Percentiles rank a stretch among this genome's conserved stretches.
phyloP scores from a whole-genome alignment of 2,113 vertebrate genomes.

The Dissostichus mawsoni region DNA sequence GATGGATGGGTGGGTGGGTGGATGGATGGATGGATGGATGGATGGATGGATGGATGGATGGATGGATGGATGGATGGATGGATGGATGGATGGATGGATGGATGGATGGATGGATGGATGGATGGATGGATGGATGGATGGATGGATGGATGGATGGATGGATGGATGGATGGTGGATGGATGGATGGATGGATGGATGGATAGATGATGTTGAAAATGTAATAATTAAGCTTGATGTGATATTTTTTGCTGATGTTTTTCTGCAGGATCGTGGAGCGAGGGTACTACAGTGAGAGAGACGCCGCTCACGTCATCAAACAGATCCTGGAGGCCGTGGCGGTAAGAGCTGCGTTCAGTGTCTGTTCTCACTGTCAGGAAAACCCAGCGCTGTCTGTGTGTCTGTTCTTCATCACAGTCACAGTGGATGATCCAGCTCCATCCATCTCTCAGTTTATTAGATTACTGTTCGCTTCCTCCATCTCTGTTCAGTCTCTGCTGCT shows the following conservation, averaged over 20 bases:
- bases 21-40: too few relatives aligned
- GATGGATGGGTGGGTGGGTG: too few relatives aligned
- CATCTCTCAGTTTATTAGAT: slow-evolving; percentile 17
- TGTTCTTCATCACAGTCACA: slow-evolving; percentile 1
- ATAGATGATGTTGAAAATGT: neutral
- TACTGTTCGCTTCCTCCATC: slow-evolving; percentile 7
- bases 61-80: too few relatives aligned
- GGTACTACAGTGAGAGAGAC: slow-evolving; percentile 91
- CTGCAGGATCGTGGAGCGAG: slow-evolving; percentile 90
- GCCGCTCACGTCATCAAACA: slow-evolving; percentile 91
- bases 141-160: too few relatives aligned
- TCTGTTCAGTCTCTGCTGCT: slow-evolving; percentile 15
- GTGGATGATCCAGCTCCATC: slow-evolving; percentile 16
- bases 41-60: too few relatives aligned
- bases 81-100: too few relatives aligned
- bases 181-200: too few relatives aligned
- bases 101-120: too few relatives aligned
- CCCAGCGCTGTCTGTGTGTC: neutral
- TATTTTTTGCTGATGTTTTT: neutral
- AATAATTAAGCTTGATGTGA: neutral
- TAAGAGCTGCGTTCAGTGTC: slow-evolving; percentile 63
- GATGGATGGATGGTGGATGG: too few relatives aligned
- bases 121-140: too few relatives aligned
- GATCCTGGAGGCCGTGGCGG: slow-evolving; percentile 91
- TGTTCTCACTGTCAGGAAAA: neutral